Base-by-base conservation (phyloP, 2,888 invertebrate genomes). In the Lasioglossum calceatum region DNA sequence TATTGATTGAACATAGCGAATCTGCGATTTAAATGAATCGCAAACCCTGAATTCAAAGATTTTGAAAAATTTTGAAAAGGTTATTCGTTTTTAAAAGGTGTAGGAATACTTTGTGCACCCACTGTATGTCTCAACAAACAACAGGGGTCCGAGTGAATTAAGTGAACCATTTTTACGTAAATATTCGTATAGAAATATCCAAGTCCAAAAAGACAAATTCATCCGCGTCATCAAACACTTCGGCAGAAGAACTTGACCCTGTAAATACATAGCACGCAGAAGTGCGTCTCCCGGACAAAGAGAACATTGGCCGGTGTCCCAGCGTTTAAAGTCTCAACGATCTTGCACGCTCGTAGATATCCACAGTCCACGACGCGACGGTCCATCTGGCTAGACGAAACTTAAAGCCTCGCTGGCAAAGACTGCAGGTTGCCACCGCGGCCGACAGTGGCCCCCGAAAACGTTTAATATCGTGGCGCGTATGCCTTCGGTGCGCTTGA, bases 401-500 rank as follows among this genome's bases (percentile, higher is more conserved):
- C 77, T 81, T 61, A 50, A 50, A 79, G 77, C 76, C 27, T 61
- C 78, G 75, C 67, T 88, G 83, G 81, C 87, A 89, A 89, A 89
- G 81, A 82, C 74, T 58, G 64, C 73, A 14, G 75, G 54, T 39
- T 75, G 77, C 71, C 82, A 71, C 44, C 47, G 32, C 67, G 74
- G 77, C 78, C 77, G 88, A 87, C 88, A 86, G 85, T 83, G 83
- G 81, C 71, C 71, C 67, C 61, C 74, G 87, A 84, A 85, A 90
- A 86, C 84, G 86, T 88, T 90, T 90, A 89, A 90, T 85, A 88
- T 86, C 80, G 80, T 14, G 70, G 42, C 81, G 85, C 85, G 80
- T 90, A 89, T 87, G 87, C 78, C 84, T 84, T 82, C 78, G 82
- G 80, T 75, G 79, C 74, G 81, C 81, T 73, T 67, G 79, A 81